phyloP scores from a whole-genome alignment of 2,113 vertebrate species.

The Phyllostomus discolor region DNA sequence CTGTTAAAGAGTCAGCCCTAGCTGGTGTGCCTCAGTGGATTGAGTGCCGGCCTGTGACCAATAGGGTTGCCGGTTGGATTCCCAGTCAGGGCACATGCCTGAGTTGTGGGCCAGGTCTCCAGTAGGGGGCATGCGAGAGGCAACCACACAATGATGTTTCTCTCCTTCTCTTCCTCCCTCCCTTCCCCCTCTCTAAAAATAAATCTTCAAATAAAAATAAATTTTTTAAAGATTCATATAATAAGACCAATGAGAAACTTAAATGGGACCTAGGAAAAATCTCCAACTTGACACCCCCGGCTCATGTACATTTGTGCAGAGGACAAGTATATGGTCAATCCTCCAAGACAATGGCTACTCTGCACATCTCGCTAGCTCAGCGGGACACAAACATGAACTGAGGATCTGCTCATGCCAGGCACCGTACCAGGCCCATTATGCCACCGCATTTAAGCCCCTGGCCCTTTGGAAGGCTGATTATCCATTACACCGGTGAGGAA shows the following conservation, averaged over 20 bases:
- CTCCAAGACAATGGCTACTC: neutral
- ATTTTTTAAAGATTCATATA: conserved; percentile 67
- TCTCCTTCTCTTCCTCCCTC: no score
- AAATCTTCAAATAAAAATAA: no score
- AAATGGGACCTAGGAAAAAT: conserved; percentile 63
- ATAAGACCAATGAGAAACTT: conserved; percentile 72
- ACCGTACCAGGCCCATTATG: neutral
- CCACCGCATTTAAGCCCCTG: neutral
- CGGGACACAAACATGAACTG: neutral
- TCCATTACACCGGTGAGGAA: neutral
- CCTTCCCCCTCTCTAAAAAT: no score
- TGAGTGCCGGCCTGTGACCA: no score
- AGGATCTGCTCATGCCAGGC: neutral
- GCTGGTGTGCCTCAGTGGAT: no score
- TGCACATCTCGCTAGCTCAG: neutral
- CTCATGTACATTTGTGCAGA: neutral
- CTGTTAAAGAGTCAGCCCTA: conserved; percentile 35
- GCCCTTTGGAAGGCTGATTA: neutral
- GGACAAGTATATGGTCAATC: neutral
- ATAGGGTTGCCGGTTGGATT: no score
- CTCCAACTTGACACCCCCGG: neutral
- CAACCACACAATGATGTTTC: no score
- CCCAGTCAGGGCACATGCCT: no score
- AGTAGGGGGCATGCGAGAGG: no score
- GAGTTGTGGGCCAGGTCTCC: no score